phyloP scores from a whole-genome alignment of 1,140 invertebrate genomes.

The Cydia pomonella region DNA sequence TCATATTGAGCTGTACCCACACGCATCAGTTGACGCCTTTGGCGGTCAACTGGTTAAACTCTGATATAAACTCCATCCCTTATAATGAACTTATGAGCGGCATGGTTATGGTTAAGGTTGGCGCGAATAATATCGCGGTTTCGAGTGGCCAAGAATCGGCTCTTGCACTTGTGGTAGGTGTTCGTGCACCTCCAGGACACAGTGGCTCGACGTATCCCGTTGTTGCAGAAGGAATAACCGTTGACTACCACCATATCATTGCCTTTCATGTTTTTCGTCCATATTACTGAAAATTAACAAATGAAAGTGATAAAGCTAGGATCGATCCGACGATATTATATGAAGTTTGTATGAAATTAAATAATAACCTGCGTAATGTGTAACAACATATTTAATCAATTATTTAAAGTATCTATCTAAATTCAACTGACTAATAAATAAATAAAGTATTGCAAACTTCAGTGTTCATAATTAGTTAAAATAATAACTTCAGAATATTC shows the following conservation, averaged over 20 bases:
- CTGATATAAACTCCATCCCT: background rate
- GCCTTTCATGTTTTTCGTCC: slow-evolving; percentile 8
- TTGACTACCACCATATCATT: background rate
- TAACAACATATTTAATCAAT: no score
- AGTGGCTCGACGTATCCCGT: background rate
- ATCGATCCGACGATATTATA: background rate
- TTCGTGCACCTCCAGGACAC: background rate
- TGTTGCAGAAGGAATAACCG: slow-evolving; percentile 4
- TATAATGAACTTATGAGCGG: background rate
- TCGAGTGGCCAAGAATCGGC: background rate
- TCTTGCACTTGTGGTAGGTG: background rate
- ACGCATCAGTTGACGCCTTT: no score
- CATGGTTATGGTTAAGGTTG: slow-evolving; percentile 6
- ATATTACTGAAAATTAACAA: background rate
- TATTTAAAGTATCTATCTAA: no score
- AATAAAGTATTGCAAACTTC: no score
- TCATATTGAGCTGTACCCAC: no score
- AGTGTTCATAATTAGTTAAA: no score
- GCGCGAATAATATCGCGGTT: background rate
- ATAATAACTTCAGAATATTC: no score
- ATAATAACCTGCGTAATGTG: no score
- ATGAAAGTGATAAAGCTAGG: background rate
- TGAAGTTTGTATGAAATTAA: no score
- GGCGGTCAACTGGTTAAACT: background rate
- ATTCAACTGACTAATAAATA: no score